Evolutionary conservation across 2,797 vertebrate species (phyloP).

Genomic region (Leucoraja ocellata): DNA sequence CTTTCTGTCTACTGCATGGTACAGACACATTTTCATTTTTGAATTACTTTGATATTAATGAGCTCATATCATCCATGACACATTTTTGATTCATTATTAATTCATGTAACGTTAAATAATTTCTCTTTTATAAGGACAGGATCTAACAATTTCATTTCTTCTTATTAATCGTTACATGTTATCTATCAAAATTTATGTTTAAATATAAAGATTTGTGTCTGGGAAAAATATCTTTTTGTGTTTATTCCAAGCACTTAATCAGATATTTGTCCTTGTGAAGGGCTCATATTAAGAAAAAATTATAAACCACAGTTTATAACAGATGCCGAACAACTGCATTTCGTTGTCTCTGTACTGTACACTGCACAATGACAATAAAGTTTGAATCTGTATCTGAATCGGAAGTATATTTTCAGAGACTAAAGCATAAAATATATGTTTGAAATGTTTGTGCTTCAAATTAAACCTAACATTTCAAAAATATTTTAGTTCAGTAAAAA

Average conservation of each 20-base stretch:
- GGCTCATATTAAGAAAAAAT: not conserved
- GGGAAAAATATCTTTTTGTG: not conserved
- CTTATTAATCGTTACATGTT: not conserved
- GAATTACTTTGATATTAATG: not conserved
- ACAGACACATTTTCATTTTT: not conserved
- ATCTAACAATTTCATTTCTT: not conserved
- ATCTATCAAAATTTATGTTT: not conserved
- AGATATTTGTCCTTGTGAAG: not conserved
- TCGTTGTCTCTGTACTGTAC: too few relatives aligned
- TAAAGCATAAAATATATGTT: not conserved
- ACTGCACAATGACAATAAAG: too few relatives aligned
- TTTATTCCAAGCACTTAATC: not conserved
- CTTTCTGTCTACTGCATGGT: not conserved
- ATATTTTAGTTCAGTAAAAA: not conserved
- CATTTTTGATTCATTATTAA: slow-evolving; percentile 7
- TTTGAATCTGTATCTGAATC: too few relatives aligned
- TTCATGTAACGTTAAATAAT: slow-evolving; percentile 25
- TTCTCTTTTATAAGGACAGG: not conserved
- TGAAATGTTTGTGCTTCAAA: not conserved
- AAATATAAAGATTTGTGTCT: not conserved
- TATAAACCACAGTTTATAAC: not conserved
- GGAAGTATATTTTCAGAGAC: not conserved
- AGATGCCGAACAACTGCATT: too few relatives aligned
- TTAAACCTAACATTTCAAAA: not conserved
- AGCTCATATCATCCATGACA: not conserved